These are phyloP conservation scores for Drosophila nigritarsus DNA, from an alignment of 2,888 invertebrate genomes.

Conservation along the genomic window DNA sequence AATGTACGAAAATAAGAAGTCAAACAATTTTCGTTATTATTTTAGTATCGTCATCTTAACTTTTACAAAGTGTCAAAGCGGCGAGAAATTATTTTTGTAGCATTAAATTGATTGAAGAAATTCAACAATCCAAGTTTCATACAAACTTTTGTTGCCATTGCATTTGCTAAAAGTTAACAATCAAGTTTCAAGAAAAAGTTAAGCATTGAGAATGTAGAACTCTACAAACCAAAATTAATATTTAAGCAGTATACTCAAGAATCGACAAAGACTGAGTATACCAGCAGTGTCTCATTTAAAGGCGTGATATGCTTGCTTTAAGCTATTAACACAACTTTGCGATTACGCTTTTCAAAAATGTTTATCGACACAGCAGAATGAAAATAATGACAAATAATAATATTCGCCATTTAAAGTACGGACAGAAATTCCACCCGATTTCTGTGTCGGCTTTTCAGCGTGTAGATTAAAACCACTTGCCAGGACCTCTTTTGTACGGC, in stretches of 20 bases:
- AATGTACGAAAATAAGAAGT: no score
- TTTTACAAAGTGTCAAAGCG: not conserved
- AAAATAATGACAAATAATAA: not conserved
- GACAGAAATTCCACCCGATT: not conserved
- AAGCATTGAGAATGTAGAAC: not conserved
- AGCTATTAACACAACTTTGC: not conserved
- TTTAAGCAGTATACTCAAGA: not conserved
- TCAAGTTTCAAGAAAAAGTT: not conserved
- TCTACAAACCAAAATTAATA: not conserved
- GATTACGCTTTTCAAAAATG: not conserved
- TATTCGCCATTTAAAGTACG: not conserved
- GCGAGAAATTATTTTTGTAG: not conserved
- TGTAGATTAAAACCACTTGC: constrained; percentile 18
- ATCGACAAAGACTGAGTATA: not conserved
- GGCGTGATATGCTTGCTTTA: not conserved
- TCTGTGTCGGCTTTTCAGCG: constrained; percentile 1
- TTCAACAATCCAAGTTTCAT: not conserved
- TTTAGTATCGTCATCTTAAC: not conserved
- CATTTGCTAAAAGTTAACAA: not conserved
- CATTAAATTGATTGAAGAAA: not conserved
- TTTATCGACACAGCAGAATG: not conserved
- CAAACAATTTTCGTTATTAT: not conserved
- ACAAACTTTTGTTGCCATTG: not conserved
- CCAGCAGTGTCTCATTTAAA: not conserved
- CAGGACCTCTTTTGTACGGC: constrained; percentile 13